Evolutionary conservation across 2,888 invertebrate genomes (phyloP), one percentile per base, ranked within the genome.

Genomic region (Acleris literana): DNA sequence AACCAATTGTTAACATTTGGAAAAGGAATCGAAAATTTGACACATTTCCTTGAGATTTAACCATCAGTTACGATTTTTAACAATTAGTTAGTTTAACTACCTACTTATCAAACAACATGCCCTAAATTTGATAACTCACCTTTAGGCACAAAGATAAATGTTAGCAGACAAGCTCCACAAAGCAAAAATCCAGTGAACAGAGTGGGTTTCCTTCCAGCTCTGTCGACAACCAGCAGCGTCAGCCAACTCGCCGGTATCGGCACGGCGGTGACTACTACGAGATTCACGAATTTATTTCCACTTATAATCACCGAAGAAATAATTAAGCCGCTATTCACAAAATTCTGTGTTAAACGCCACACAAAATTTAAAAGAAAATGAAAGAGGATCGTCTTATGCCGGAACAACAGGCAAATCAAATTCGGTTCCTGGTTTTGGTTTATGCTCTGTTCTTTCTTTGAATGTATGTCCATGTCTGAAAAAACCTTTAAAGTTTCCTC

Each of bases 231-330:
- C 16, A 93, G 76, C 64, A 90, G 92, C 1, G 93, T 93, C 62
- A 92, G 58, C 52, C 93, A 77, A 73, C 94, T 94, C 0, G 93
- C 94, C 0, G 95, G 95, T 63, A 95, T 92, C 77, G 95, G 95
- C 16, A 94, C 88, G n/a, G 91, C 70, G 1, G 90, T 81, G 1
- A 93, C 93, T 52, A 93, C 74, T 59, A 93, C 92, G 74, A 94
- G 94, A 78, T 94, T 94, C 7, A 93, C 62, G 76, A 94, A 94
- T 71, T 90, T 91, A 76, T 94, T 93, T 7, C 94, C 94, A 20
- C 90, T 90, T 49, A 94, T 80, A 1, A 91, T 85, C 1, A 93
- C 93, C 0, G 94, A 93, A 75, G 93, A 94, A 43, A 94, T 77
- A 0, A 93, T 0, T 93, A 90, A 70, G 92, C 94, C 1, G 94